These are phyloP conservation scores for Oplegnathus fasciatus DNA, from an alignment of 2,113 vertebrate genomes.

Conservation along the genomic window DNA sequence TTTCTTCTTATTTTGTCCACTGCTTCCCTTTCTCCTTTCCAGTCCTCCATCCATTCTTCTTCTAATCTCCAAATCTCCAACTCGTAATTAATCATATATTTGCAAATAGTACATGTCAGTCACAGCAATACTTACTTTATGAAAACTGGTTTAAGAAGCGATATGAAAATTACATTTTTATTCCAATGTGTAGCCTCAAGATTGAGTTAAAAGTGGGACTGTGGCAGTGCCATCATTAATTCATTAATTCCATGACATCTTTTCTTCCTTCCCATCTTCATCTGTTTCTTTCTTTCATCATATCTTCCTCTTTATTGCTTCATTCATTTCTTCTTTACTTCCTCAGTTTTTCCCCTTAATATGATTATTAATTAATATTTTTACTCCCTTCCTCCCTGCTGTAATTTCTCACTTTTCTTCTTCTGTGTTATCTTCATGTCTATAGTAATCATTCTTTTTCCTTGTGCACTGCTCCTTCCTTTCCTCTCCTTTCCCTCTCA, in stretches of 20 bases:
- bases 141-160: neutral
- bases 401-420: neutral
- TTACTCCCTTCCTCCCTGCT: neutral
- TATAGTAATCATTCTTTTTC: neutral
- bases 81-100: neutral
- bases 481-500: neutral
- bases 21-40: neutral
- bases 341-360: neutral
- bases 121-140: neutral
- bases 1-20: neutral
- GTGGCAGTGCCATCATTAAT: too few relatives aligned
- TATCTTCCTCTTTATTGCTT: neutral
- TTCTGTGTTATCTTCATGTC: neutral
- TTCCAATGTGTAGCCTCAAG: neutral
- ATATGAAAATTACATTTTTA: neutral
- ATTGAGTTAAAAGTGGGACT: constrained; percentile 14
- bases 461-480: neutral
- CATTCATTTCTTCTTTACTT: constrained; percentile 16
- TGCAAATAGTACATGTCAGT: neutral
- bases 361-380: neutral
- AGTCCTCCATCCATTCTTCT: neutral
- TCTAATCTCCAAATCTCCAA: neutral
- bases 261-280: neutral
- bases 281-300: constrained; percentile 22
- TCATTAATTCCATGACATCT: constrained; percentile 18